Evolutionary conservation across 2,113 vertebrate species (phyloP).

Genomic region (Petromus typicus): DNA sequence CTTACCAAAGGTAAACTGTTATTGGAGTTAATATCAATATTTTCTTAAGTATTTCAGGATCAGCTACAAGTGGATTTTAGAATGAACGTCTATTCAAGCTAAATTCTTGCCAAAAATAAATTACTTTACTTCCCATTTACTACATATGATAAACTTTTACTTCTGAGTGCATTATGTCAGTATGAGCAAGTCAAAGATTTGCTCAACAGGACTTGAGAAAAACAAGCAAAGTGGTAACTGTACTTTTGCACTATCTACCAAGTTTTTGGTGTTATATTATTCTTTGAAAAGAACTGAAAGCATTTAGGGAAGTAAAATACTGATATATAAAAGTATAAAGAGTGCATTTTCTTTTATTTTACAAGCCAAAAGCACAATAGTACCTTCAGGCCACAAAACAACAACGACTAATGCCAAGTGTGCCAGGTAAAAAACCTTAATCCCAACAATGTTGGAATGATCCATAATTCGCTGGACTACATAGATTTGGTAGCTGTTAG

Average conservation of each 20-base stretch:
- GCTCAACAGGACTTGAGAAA: conserved; percentile 46
- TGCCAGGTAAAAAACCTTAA: not conserved
- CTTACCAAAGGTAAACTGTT: conserved; percentile 30
- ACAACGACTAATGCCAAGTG: not conserved
- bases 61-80: conserved; percentile 60
- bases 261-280: conserved; percentile 5
- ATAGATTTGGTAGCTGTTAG: conserved; percentile 2
- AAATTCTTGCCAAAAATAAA: conserved; percentile 68
- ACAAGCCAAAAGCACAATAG: not conserved
- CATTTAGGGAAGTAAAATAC: not conserved
- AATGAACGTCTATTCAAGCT: conserved; percentile 66
- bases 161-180: conserved; percentile 66
- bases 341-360: not conserved
- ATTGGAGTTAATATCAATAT: not conserved
- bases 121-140: conserved; percentile 44
- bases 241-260: not conserved
- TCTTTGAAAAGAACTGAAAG: not conserved
- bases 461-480: not conserved
- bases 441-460: not conserved
- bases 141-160: conserved; percentile 64
- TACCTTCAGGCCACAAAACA: conserved; percentile 5
- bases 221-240: not conserved
- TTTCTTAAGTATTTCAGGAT: conserved; percentile 49
- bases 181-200: not conserved
- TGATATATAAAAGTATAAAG: not conserved